Base-by-base conservation (phyloP, 2,888 invertebrate genomes). In the Tinea trinotella region DNA sequence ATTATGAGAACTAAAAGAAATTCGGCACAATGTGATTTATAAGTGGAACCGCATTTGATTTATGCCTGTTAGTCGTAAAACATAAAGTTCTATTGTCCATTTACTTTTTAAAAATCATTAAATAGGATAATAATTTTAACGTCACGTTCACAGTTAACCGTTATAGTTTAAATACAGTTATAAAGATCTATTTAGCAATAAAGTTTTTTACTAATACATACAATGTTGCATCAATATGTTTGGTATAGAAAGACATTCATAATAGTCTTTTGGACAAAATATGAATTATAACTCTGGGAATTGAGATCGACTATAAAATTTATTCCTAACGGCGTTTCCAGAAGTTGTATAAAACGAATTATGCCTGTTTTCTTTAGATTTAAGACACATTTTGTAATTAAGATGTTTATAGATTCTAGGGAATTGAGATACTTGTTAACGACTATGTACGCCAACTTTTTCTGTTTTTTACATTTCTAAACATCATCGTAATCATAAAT, bases 41-140 rank as follows among this genome's bases (percentile, higher is more conserved):
- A 15, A 15, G 7, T 15, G n/a, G n/a, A 40, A n/a, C 15, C 40
- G 40, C 15, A 40, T 40, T 40, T 40, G 40, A 40, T 40, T 40
- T 40, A 40, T 40, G 40, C 13, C 13, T 3, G 40, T 40, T 40
- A 40, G 24, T 13, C 3, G 24, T 50, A 50, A 80, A 80, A 79
- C 64, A 69, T 58, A 68, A 70, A 72, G 69, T 70, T 72, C 73
- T 63, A 76, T 81, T 77, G 74, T 77, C 63, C 67, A 72, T 68
- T 74, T 72, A 74, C 70, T 65, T 71, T 74, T 70, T 63, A 64
- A 50, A 13, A 70, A 72, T 72, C 67, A 67, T 77, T 80, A 80
- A 83, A 82, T 77, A 76, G 72, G 70, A 74, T 73, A 77, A 78
- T 73, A 74, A 70, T 71, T 59, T 62, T 63, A 71, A 71, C 64